A percentile compares a stretch with the other conserved stretches of the same genome.
phyloP scores from a whole-genome alignment of 1,140 invertebrate genomes.

The Andricus grossulariae region DNA sequence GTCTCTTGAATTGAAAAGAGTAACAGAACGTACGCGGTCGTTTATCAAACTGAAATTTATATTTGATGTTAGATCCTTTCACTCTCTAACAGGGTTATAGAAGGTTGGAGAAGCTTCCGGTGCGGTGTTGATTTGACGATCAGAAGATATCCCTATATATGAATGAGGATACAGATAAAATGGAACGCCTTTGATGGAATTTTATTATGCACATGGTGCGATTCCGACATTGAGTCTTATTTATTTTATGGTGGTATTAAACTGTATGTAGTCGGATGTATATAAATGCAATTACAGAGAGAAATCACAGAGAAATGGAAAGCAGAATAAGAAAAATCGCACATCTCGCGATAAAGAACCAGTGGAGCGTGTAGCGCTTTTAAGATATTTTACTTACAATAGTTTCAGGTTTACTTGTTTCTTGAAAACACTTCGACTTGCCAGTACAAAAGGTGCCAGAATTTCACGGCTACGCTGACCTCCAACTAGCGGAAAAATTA shows the following conservation, averaged over 20 bases:
- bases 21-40: too few species aligned
- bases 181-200: background rate
- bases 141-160: too few species aligned
- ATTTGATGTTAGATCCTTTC: too few species aligned
- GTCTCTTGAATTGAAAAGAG: too few species aligned
- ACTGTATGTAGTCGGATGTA: slow-evolving; percentile 1
- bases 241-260: background rate
- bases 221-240: background rate
- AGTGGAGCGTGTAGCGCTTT: slow-evolving; percentile 16
- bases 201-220: background rate
- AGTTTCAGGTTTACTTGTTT: slow-evolving; percentile 3
- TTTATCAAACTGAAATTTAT: too few species aligned
- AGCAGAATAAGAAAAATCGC: slow-evolving; percentile 33
- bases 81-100: too few species aligned
- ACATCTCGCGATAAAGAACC: slow-evolving; percentile 6
- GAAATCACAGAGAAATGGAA: slow-evolving; percentile 44
- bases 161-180: background rate
- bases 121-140: too few species aligned
- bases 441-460: too few species aligned
- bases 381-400: background rate
- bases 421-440: too few species aligned
- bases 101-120: too few species aligned
- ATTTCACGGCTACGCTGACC: too few species aligned
- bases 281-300: slow-evolving; percentile 29
- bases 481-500: too few species aligned